Evolutionary conservation across 2,888 invertebrate genomes (phyloP), one percentile per base, ranked within the genome.

Genomic region (Melinopterus prodromus): DNA sequence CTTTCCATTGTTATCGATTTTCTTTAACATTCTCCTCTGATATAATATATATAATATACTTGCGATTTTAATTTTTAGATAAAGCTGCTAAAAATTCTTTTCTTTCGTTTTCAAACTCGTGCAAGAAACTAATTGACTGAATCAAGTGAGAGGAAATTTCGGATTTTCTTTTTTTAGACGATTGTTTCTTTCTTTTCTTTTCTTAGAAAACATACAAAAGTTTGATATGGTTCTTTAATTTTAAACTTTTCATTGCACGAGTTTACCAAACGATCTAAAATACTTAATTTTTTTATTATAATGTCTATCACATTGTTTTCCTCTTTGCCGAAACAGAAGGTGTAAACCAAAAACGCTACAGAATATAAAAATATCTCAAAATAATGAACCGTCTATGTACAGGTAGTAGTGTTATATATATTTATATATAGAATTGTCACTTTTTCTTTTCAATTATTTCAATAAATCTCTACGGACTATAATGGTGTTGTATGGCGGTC

Each of bases 191-290:
- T 71, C 6, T 6, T 2, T 69, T 69, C 14, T 69, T 71, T 71
- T 71, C 71, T 71, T 71, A 71, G 15, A 71, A 71, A 71, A 71
- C 26, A 71, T 71, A 71, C n/a, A 71, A 16, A 71, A 71, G 71
- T 53, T 53, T 53, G 53, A 71, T 71, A 71, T 71, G 15, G 15
- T 71, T 71, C 7, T 71, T 71, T 16, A 14, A 12, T 71, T 14
- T 71, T 71, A 71, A 2, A 53, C 7, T 53, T 4, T 53, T 53
- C 12, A 6, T 53, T 53, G 53, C 53, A 53, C 53, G 53, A 53
- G 53, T 53, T 53, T 4, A 6, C 53, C 12, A 53, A 53, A 53
- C 53, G 53, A 9, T 53, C 53, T 53, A 53, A 53, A 53, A 53
- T 53, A 53, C 53, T 53, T 53, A 53, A 9, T 53, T 53, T 53